Base-by-base conservation (phyloP, 2,888 invertebrate genomes). In the Aphidius colemani region DNA sequence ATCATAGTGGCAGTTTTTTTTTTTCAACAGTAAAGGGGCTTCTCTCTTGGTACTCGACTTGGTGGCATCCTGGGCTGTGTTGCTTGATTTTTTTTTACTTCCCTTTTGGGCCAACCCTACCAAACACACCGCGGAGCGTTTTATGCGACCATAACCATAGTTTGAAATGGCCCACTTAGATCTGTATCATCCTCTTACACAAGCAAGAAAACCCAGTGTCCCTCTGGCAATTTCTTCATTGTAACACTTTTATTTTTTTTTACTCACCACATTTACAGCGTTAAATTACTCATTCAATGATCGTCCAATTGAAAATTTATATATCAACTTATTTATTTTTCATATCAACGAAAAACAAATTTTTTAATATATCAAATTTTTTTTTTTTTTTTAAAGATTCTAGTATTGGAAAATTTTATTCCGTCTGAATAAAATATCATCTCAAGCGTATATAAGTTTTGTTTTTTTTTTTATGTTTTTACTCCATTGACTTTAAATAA, bases 81-180 rank as follows among this genome's bases (percentile, higher is more conserved):
- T 59, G 61, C 66, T 67, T 70, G 67, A 56, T 59, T 58, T 58
- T 63, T 40, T 30, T 30, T 30, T 44, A 53, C 62, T 48, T 48
- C 41, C 59, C 55, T 51, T 45, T 48, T 11, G 50, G 13, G 58
- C 11, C 18, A 40, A 50, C 43, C 45, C 49, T 58, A 44, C 18
- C 44, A 51, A 58, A 63, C 64, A 64, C 60, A 72, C 74, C 69
- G 69, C 71, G 71, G 77, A 79, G 74, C 79, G 78, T 82, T 82
- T 82, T 82, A 82, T 82, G 80, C 72, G 71, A 75, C 80, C 75
- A 81, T 82, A 82, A 82, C 81, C 81, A 74, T 81, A 80, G 79
- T 78, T 69, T 72, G 73, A 78, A 76, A 82, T 82, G 78, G 81
- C 81, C 82, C 80, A 81, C 82, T 82, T 82, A 81, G 82, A 82